Base-by-base conservation (phyloP, 2,113 vertebrate genomes). In the Callaeas wilsoni region DNA sequence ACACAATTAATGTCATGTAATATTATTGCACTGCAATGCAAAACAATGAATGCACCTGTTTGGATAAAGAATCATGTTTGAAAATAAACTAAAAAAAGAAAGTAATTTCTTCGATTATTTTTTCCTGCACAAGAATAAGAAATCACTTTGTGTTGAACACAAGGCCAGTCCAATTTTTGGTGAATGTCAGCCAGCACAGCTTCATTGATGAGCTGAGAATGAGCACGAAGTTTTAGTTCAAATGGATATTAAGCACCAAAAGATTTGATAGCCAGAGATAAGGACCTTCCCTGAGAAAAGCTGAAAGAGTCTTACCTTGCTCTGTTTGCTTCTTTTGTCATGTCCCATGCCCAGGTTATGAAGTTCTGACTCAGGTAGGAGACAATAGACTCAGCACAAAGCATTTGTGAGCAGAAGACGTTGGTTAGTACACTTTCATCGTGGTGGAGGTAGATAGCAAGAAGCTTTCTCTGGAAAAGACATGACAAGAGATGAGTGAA, bases 361-460 rank as follows among this genome's bases (percentile, higher is more conserved):
- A 99, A 99, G 98, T 99, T 99, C 98, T 99, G 99, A 98, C 99
- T 99, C 98, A 99, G 98, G 93, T 99, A 99, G 76, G 99, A 99
- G 93, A 99, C 99, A 94, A 99, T 99, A 93, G 99, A 99, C 95
- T 99, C 99, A 60, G 99, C 99, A 97, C 99, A 99, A 97, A 99
- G 99, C 99, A 99, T 99, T 97, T 99, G 99, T 93, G 99, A 99
- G 98, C 99, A 99, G 98, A 99, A 99, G 83, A 99, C 99, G 13
- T 99, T 99, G 97, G 99, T 98, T 97, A 99, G 98, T 92, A 99
- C 99, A 93, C 99, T 99, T 98, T 99, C 99, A 93, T 99, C 99
- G 5, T 99, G 99, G 98, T 99, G 99, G 98, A 99, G 99, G 99
- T 99, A 99, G 99, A 99, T 99, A 97, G 99, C 99, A 97, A 99